phyloP scores from a whole-genome alignment of 2,113 vertebrate genomes.

The Sapayoa aenigma region DNA sequence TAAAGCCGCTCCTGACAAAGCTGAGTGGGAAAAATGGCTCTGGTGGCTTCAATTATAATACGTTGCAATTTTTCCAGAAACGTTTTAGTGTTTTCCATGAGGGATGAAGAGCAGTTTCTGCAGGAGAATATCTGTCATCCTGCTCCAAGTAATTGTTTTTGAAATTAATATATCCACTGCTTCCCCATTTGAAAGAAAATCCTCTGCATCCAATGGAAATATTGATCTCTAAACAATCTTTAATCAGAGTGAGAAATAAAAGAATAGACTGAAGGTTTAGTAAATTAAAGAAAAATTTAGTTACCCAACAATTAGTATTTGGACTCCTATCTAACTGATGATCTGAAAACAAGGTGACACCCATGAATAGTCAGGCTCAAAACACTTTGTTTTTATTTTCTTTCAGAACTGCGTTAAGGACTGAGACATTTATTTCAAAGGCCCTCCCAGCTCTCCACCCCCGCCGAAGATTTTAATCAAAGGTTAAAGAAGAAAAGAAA shows the following conservation, averaged over 20 bases:
- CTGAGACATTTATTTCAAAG: background rate
- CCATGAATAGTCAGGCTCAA: background rate
- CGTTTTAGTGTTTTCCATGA: background rate
- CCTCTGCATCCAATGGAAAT: background rate
- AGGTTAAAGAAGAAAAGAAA: background rate
- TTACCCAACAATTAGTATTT: background rate
- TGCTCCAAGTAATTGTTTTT: background rate
- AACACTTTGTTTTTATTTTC: background rate
- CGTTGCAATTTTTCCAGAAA: background rate
- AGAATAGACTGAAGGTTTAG: background rate
- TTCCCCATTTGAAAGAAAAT: background rate
- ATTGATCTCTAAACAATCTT: background rate
- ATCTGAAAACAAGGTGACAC: background rate
- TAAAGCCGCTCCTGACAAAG: background rate
- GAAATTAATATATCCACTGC: background rate
- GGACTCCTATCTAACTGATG: background rate
- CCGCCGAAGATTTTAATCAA: background rate
- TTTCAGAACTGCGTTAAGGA: background rate
- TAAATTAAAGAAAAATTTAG: background rate
- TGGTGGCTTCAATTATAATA: background rate
- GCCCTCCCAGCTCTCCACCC: background rate
- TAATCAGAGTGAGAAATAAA: background rate
- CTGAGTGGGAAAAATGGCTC: background rate
- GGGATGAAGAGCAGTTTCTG: background rate
- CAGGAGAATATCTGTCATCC: background rate